Conservation (phyloP, 1,140 invertebrate species). For the Solenopsis invicta region DNA sequence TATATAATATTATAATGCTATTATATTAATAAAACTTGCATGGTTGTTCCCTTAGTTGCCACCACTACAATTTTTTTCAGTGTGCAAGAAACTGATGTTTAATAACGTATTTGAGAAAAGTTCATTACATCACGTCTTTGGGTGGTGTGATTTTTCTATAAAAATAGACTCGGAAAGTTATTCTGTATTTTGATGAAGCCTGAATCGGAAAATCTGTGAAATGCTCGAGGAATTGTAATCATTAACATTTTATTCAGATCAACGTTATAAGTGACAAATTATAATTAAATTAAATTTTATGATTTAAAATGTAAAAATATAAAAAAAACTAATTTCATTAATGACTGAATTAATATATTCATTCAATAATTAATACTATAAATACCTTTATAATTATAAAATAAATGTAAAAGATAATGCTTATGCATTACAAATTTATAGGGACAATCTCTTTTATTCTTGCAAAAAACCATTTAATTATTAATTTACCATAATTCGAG, state of each 20-base stretch:
- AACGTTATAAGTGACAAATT: not conserved
- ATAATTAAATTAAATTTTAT: not conserved
- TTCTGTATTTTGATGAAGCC: not conserved
- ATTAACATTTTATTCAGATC: not conserved
- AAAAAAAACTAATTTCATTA: not conserved
- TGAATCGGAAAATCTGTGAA: not conserved
- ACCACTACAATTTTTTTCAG: too few relatives aligned
- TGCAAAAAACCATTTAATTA: not conserved
- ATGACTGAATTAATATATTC: not conserved
- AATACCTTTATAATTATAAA: not conserved
- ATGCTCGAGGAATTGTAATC: not conserved
- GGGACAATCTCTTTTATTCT: not conserved
- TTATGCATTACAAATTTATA: not conserved
- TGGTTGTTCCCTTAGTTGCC: too few relatives aligned
- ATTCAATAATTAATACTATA: not conserved
- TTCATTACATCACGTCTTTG: not conserved
- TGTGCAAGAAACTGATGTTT: not conserved
- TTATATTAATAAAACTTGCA: too few relatives aligned
- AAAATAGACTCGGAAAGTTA: not conserved
- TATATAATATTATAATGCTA: too few relatives aligned
- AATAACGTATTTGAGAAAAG: not conserved
- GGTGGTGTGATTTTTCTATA: not conserved
- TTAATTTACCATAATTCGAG: constrained; percentile 11
- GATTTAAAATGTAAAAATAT: not conserved
- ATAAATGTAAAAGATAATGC: not conserved